Evolutionary conservation across 2,113 vertebrate species (phyloP), one percentile per base, ranked within the genome.

Genomic region (Oceanodroma tethys): DNA sequence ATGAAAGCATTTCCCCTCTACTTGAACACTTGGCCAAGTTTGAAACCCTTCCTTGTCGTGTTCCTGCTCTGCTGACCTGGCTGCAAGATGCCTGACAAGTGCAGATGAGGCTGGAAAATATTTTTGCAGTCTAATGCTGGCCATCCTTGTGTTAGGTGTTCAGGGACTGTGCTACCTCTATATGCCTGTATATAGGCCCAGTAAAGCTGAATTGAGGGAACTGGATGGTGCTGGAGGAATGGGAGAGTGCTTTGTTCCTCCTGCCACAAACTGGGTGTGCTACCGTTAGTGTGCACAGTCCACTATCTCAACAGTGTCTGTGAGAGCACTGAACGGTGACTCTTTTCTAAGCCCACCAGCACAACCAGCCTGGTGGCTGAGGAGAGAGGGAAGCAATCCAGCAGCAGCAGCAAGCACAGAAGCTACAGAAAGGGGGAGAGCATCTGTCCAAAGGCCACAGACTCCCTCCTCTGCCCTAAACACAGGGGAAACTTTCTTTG

Each of bases 1-100:
- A 95, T 47, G 22, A 82, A 96, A 97, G 74, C 47, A 22, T 88
- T 95, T 96, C 36, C 75, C 55, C 32, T 93, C 58, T 53, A 29
- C 50, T 94, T 0, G 0, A 86, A 65, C 53, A 30, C 53, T 75
- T 95, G 71, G 32, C 81, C 26, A 67, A 70, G 75, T 38, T 20
- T 50, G 26, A 83, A 88, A 68, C 56, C 53, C 52, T 73, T 91
- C 20, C 52, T 38, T 85, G 27, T 30, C 0, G 0, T 9, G 26
- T 60, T 53, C 13, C 45, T 0, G 1, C 65, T 56, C 58, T 80
- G 58, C 55, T 88, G 81, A 53, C 70, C 38, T 79, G 50, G 21
- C 67, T 81, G 72, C 50, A 55, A 38, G 72, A 48, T 67, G 58
- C 45, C 72, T 60, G 27, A 29, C 22, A 66, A 56, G 11, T 5